Evolutionary conservation across 2,113 vertebrate genomes (phyloP).

Genomic region (Phocoena phocoena): DNA sequence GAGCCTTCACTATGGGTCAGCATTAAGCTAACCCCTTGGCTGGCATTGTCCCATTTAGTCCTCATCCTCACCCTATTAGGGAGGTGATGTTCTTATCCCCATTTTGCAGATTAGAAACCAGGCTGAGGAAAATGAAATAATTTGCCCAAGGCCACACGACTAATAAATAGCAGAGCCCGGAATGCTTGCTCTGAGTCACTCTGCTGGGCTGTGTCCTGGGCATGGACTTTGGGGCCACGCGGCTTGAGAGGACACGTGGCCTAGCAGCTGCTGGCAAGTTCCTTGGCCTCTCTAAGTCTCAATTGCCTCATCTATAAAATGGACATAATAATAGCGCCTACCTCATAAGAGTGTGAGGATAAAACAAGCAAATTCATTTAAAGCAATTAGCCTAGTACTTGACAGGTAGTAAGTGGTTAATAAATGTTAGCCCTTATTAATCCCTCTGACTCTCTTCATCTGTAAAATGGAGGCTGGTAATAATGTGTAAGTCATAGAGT

Average conservation of each 20-base stretch:
- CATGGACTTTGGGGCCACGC: neutral
- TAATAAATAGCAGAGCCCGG: neutral
- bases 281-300: neutral
- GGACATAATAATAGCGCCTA: conserved; percentile 38
- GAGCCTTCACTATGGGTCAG: neutral
- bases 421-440: conserved; percentile 38
- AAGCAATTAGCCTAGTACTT: conserved; percentile 34
- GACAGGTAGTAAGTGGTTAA: conserved; percentile 30
- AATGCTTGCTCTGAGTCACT: neutral
- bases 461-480: conserved; percentile 6
- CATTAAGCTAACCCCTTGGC: neutral
- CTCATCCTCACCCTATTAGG: neutral
- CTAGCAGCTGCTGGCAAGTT: neutral
- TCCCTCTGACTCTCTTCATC: conserved; percentile 8
- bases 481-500: neutral
- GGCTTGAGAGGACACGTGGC: neutral
- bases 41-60: neutral
- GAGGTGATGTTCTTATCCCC: neutral
- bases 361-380: conserved; percentile 53
- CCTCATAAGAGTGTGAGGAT: neutral
- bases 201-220: neutral
- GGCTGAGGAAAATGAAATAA: neutral
- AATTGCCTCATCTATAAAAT: conserved; percentile 60
- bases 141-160: neutral
- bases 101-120: conserved; percentile 49